A percentile compares a stretch with the other conserved stretches of the same genome.
Evolutionary conservation across 2,797 vertebrate species (phyloP).

Genomic region (Mastacembelus armatus): DNA sequence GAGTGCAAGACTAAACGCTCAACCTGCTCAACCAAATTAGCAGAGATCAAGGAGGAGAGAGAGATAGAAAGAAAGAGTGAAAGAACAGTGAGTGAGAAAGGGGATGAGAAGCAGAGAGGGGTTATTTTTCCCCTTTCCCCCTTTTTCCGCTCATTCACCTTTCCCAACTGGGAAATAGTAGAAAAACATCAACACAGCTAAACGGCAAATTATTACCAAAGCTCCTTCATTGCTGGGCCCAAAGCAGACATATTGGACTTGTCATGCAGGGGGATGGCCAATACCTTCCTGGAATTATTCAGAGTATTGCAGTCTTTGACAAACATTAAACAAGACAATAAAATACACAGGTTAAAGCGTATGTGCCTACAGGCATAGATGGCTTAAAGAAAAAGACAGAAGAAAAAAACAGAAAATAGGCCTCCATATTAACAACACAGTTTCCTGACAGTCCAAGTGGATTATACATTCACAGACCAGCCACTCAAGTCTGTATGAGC

Average conservation of each 20-base stretch:
- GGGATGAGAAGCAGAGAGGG: conserved; percentile 53
- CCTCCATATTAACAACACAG: conserved; percentile 54
- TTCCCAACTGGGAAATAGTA: conserved; percentile 77
- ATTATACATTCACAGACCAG: conserved; percentile 60
- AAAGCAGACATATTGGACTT: conserved; percentile 75
- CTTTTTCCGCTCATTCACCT: conserved; percentile 62
- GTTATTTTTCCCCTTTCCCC: conserved; percentile 34
- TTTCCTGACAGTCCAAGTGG: conserved; percentile 53
- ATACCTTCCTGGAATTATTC: conserved; percentile 69
- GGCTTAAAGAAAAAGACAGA: conserved; percentile 43
- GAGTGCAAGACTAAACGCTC: conserved; percentile 81
- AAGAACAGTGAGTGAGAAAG: conserved; percentile 43
- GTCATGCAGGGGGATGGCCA: conserved; percentile 64
- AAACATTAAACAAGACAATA: conserved; percentile 78
- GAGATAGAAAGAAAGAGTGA: conserved; percentile 28
- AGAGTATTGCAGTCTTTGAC: conserved; percentile 69
- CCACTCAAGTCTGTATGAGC: conserved; percentile 50
- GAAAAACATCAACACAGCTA: conserved; percentile 79
- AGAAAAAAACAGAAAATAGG: conserved; percentile 58
- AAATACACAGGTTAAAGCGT: conserved; percentile 64
- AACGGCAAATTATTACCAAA: conserved; percentile 80
- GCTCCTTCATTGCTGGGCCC: conserved; percentile 62
- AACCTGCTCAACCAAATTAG: conserved; percentile 80
- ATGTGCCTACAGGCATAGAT: conserved; percentile 56
- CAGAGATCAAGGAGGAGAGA: conserved; percentile 59